Conservation (phyloP, 2,797 vertebrate species). For the Gadopsis marmoratus region DNA sequence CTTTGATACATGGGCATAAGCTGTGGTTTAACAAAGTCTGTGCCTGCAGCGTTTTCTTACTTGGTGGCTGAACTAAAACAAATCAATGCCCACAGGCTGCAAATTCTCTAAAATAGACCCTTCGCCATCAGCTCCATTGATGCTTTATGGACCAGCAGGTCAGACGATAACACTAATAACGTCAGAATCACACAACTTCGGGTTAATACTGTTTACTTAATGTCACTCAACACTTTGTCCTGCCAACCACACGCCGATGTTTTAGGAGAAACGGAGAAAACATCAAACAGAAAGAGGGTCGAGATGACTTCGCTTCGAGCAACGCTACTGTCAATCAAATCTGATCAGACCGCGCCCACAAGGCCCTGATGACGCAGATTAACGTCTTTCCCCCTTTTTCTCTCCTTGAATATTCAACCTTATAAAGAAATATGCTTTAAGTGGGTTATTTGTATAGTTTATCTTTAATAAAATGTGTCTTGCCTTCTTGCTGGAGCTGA, state of each 20-base stretch:
- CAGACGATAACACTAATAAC: background rate
- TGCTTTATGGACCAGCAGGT: conserved; percentile 15
- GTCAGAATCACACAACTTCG: background rate
- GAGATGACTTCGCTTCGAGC: too few species aligned
- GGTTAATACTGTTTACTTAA: background rate
- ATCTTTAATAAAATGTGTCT: background rate
- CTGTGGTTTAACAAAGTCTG: too few species aligned
- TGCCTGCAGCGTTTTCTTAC: too few species aligned
- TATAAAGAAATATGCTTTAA: too few species aligned
- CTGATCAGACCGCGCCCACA: too few species aligned
- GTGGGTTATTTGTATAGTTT: too few species aligned
- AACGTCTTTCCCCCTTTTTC: too few species aligned
- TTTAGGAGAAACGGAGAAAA: background rate
- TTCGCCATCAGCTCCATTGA: background rate
- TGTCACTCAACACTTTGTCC: background rate
- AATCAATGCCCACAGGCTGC: conserved; percentile 24
- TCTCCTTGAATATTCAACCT: too few species aligned
- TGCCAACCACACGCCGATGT: background rate
- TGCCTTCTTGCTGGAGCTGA: too few species aligned
- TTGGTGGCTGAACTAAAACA: background rate
- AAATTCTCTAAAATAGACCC: background rate
- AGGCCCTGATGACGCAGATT: too few species aligned
- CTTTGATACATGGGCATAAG: background rate
- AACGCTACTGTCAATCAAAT: too few species aligned
- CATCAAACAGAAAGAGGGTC: too few species aligned